Evolutionary conservation across 2,113 vertebrate genomes (phyloP).

Genomic region (Brienomyrus longianalis): DNA sequence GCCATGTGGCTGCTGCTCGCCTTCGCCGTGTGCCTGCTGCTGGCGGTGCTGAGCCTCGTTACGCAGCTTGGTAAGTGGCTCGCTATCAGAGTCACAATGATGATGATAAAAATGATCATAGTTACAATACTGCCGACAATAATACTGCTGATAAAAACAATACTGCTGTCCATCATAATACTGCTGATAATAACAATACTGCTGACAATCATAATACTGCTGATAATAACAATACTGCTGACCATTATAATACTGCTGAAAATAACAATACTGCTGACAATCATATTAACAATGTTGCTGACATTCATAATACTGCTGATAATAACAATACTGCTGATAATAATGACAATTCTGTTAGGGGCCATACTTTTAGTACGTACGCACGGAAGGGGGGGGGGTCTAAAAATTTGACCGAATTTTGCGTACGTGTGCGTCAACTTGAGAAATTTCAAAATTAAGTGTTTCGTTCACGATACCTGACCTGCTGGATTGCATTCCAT

Average conservation of each 20-base stretch:
- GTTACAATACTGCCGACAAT: background rate
- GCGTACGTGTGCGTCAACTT: too few species aligned
- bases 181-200: background rate
- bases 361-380: too few species aligned
- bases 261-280: background rate
- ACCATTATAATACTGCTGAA: background rate
- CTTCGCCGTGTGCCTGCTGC: slow-evolving; percentile 49
- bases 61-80: slow-evolving; percentile 47
- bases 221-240: background rate
- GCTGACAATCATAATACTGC: background rate
- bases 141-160: background rate
- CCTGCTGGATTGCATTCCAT: too few species aligned
- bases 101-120: background rate
- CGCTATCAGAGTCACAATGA: background rate
- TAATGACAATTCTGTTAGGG: background rate
- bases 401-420: too few species aligned
- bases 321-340: too few species aligned
- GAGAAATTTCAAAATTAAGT: too few species aligned
- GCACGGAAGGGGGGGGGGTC: too few species aligned
- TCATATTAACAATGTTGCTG: too few species aligned
- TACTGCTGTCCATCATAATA: background rate
- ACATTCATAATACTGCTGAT: too few species aligned
- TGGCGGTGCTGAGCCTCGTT: slow-evolving; percentile 45
- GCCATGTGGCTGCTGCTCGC: slow-evolving; percentile 49
- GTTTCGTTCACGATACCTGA: too few species aligned